A percentile compares a stretch with the other conserved stretches of the same genome.
These are phyloP conservation scores for Anabas testudineus DNA, from an alignment of 2,797 vertebrate species.

Conservation along the genomic window DNA sequence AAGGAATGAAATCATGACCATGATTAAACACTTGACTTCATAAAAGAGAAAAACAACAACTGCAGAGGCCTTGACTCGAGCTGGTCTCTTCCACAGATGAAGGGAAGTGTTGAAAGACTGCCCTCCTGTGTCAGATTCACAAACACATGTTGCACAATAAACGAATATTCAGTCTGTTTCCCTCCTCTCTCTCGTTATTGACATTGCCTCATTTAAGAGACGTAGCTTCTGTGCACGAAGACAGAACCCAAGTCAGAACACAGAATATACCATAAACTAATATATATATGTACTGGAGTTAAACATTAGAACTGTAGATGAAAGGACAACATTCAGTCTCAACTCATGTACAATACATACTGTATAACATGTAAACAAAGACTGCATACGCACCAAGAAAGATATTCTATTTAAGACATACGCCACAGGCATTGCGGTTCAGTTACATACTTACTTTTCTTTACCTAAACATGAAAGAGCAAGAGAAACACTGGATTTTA, in stretches of 20 bases:
- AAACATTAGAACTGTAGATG: neutral
- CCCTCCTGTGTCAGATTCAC: conserved; percentile 76
- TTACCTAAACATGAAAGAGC: conserved; percentile 46
- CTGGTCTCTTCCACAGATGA: conserved; percentile 14
- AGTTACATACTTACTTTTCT: conserved; percentile 53
- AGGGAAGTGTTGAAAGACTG: conserved; percentile 73
- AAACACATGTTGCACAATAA: conserved; percentile 65
- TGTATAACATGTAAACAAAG: conserved; percentile 17
- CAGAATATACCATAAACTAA: conserved; percentile 1
- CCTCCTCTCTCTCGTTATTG: conserved; percentile 16
- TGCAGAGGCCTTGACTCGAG: neutral
- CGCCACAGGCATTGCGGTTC: conserved; percentile 1
- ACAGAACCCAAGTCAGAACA: conserved; percentile 12
- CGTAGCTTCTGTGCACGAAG: conserved; percentile 23
- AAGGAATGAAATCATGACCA: neutral
- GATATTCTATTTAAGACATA: neutral
- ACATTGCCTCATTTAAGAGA: conserved; percentile 15
- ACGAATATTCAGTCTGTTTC: neutral
- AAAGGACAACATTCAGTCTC: neutral
- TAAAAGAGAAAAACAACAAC: conserved; percentile 4
- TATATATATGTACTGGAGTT: neutral
- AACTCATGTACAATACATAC: conserved; percentile 8
- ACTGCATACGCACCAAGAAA: neutral
- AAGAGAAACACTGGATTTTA: conserved; percentile 54
- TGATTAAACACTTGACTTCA: neutral